Base-by-base conservation (phyloP, 2,797 vertebrate species). In the Gambelia wislizenii region DNA sequence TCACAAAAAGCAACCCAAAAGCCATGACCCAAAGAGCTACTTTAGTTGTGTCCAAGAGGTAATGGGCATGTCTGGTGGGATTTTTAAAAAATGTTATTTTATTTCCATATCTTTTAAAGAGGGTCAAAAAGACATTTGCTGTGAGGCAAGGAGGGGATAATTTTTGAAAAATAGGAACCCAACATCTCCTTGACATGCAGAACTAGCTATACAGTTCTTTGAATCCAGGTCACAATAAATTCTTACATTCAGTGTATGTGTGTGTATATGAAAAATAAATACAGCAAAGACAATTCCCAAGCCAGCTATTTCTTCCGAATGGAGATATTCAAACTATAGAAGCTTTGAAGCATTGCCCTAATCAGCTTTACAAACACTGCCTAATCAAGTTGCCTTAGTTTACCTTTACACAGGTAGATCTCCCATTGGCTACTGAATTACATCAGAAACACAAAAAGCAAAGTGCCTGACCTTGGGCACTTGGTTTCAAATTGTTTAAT, bases 301-400 rank as follows among this genome's bases (percentile, higher is more conserved):
- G 54, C n/a, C 52, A 78, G 49, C 13, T 6, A 18, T 39, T 56
- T 49, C 56, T 76, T 84, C 22, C 52, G 10, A 87, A 30, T 18
- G 4, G 54, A 84, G 82, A 56, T 79, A 64, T 72, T 80, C 33
- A 47, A 33, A 80, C 47, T 36, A 80, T 59, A 44, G 70, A 79
- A 85, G 47, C 12, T 81, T 75, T 90, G 80, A 81, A 92, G 85
- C 83, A 91, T 80, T 54, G 75, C 85, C 79, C 78, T 89, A 83
- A 83, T 86, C 79, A 9, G 8, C 70, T 86, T 77, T 90, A 75
- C 82, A 83, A 93, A 85, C 83, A 92, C 80, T 54, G 69, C 83
- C 86, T 90, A 92, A 90, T 91, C 87, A 91, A 56, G 16, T 59
- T 59, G 0, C 89, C 89, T 90, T 92, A 92, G 84, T 49, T 42